These are phyloP conservation scores for Halictus rubicundus DNA, from an alignment of 1,140 invertebrate genomes.

Conservation along the genomic window DNA sequence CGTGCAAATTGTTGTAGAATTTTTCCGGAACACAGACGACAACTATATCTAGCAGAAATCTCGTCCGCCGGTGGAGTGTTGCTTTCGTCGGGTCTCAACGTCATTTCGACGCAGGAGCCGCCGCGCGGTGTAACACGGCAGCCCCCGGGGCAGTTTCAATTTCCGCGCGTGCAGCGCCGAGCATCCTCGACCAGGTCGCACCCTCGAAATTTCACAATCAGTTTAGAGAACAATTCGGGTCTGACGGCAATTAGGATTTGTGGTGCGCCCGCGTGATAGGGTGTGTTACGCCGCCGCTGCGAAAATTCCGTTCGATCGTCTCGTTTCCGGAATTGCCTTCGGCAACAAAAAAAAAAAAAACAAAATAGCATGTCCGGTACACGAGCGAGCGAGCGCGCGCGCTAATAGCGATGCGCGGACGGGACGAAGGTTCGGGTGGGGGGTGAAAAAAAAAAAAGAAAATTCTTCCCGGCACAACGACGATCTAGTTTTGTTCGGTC, in stretches of 20 bases:
- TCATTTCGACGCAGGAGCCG: background rate
- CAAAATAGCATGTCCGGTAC: background rate
- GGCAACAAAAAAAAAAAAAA: background rate
- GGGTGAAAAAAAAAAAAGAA: background rate
- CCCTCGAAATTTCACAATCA: background rate
- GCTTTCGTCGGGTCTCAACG: background rate
- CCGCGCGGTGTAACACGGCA: background rate
- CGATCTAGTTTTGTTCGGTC: background rate
- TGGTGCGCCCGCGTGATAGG: background rate
- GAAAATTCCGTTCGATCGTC: background rate
- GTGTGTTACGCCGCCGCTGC: background rate
- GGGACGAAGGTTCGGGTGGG: background rate
- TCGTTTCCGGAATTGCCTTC: background rate
- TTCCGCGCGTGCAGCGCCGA: background rate
- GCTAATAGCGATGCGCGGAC: background rate
- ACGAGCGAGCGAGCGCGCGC: too few relatives aligned
- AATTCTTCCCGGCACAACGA: background rate
- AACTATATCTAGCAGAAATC: too few relatives aligned
- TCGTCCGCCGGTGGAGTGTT: too few relatives aligned
- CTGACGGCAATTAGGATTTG: background rate
- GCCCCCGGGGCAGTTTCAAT: conserved; percentile 3
- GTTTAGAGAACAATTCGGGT: background rate
- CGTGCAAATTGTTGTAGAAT: too few relatives aligned
- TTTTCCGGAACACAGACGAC: too few relatives aligned
- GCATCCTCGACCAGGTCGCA: background rate